These are phyloP conservation scores for Callipepla squamata DNA, from an alignment of 2,113 vertebrate genomes.

Conservation along the genomic window DNA sequence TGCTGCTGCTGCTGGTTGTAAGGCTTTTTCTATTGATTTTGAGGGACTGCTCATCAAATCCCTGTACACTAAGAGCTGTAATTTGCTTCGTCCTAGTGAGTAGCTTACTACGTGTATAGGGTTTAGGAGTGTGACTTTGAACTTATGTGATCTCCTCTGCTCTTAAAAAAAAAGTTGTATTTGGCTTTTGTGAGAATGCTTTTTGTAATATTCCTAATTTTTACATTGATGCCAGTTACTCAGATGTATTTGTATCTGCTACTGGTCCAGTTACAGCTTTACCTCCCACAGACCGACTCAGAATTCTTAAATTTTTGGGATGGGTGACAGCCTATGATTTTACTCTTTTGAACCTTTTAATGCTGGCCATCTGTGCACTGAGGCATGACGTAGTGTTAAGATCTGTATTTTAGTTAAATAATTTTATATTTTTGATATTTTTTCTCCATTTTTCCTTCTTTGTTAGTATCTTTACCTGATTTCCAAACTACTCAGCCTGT, in stretches of 20 bases:
- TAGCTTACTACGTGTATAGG: neutral
- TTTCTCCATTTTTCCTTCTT: neutral
- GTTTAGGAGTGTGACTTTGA: neutral
- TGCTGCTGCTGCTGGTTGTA: rapidly evolving
- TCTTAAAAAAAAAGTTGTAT: neutral
- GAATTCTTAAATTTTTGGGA: neutral
- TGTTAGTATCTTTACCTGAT: neutral
- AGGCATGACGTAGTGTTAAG: constrained; percentile 20
- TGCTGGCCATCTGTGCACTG: neutral
- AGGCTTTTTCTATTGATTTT: neutral
- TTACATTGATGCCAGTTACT: neutral
- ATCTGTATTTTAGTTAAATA: constrained; percentile 1
- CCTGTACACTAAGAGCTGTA: neutral
- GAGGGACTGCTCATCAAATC: neutral
- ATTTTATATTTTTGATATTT: neutral
- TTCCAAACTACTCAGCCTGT: neutral
- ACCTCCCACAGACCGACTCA: neutral
- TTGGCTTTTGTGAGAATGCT: neutral
- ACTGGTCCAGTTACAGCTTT: neutral
- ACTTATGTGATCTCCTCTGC: neutral
- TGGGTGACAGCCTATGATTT: neutral
- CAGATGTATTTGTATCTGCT: neutral
- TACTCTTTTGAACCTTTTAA: neutral
- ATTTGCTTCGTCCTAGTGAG: neutral
- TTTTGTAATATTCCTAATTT: neutral